Evolutionary conservation across 2,113 vertebrate genomes (phyloP), one percentile per base, ranked within the genome.

Genomic region (Rafetus swinhoei): DNA sequence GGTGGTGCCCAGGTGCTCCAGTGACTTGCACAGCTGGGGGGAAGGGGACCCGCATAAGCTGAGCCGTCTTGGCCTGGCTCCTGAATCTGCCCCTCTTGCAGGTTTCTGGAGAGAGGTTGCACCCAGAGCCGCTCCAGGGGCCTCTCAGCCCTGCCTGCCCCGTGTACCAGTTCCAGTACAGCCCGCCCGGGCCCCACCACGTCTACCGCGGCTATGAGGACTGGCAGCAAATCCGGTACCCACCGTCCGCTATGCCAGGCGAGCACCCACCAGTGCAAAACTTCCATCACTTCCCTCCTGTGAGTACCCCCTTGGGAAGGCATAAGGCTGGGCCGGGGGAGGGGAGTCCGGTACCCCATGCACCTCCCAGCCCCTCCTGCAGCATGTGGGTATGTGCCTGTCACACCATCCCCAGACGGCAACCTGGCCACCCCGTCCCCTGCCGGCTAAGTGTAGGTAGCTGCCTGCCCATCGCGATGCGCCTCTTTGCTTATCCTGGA

Each of bases 171-270:
- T 99, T 98, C 83, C 99, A 98, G 88, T 99, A 98, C 97, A 98
- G 98, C 4, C 98, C 99, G 92, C 98, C 98, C 1, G 25, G 97
- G 84, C 93, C 97, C n/a, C 97, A 96, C 81, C 96, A 98, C 91
- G 82, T 98, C 95, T 98, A 98, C 97, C 98, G 98, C 3, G 99
- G 98, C 95, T 99, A 97, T 0, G 99, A 99, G 0, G 99, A 99
- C 86, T 99, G 99, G 99, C 97, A 98, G 89, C 98, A 99, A 97
- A 97, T 99, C 97, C 98, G 98, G 90, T 99, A 99, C 96, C 98
- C 99, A 0, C 98, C 99, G 5, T 95, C 98, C 92, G 97, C 97
- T 0, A 15, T 99, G 97, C 98, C 98, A 1, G 85, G 98, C 79
- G 98, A 98, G 77, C 98, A 97, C 89, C 52, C 96, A 0, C 97